Base-by-base conservation (phyloP, 2,888 invertebrate species). In the Rhagonycha lutea region DNA sequence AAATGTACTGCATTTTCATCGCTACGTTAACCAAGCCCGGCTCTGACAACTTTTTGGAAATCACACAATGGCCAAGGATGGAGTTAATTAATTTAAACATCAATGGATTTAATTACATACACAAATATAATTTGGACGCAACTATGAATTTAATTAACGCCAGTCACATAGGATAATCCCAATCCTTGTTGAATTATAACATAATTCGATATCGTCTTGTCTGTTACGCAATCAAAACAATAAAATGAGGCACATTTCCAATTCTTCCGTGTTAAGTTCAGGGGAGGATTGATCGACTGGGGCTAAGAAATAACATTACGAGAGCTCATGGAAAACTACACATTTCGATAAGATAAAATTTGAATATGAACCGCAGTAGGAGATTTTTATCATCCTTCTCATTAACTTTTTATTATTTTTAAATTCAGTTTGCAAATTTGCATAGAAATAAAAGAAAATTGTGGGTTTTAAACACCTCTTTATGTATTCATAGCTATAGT, bases 61-160 rank as follows among this genome's bases (percentile, higher is more conserved):
- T 47, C 47, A 8, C 7, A 47, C 47, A 47, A 47, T 47, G 5
- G n/a, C 1, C 4, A 2, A n/a, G n/a, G 11, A 47, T 47, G 47
- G n/a, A 47, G 47, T 47, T 47, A 47, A 47, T 47, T 47, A 47
- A 47, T n/a, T 47, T 47, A n/a, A 47, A 47, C 47, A 47, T 47
- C 47, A n/a, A n/a, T n/a, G 47, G 47, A 47, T 47, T 47, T 47
- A 47, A 47, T 47, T 47, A 47, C 47, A 23, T 47, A 47, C 47
- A 23, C 72, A 68, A 68, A 23, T 63, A 47, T 69, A 69, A 73
- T 73, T 67, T 73, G 29, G 68, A 14, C 10, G 23, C 32, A 62
- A 47, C 69, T 47, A 32, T 23, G 29, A 32, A 26, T 61, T 29
- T 73, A 68, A 68, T 67, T 68, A 68, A 14, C 18, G 61, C 1